Base-by-base conservation (phyloP, 2,888 invertebrate species). In the Watsonalla binaria region DNA sequence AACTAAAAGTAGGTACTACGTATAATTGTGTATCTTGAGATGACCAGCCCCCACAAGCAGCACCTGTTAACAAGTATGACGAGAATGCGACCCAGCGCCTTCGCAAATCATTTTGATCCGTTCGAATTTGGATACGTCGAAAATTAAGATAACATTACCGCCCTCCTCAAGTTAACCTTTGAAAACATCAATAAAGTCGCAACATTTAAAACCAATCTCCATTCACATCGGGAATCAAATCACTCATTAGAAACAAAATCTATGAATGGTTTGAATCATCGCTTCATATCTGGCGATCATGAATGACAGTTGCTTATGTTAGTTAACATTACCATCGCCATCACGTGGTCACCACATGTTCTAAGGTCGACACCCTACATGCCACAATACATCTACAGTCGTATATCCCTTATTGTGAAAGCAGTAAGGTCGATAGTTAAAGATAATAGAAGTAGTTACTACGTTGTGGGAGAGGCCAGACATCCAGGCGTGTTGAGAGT, bases 301-400 rank as follows among this genome's bases (percentile, higher is more conserved):
- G 73, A 73, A 74, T 74, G 72, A 70, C 74, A 73, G 73, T 72
- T 58, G 55, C 15, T 58, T 51, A 58, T 59, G 57, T 60, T 57
- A 56, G 24, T 24, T 24, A 24, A 24, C 24, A 24, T 61, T 57
- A 56, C 55, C 53, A 52, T 47, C 58, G 57, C 51, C 61, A 54
- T 65, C 78, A 78, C 75, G 73, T 79, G 80, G 65, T 37, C 54
- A 52, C 66, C 80, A 79, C 61, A 79, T 80, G 80, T 60, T 54
- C 51, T 58, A 66, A 70, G 80, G 78, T 79, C 80, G 75, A 70
- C 79, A 78, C 68, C 79, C 80, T 78, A 62, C 64, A 37, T 14
- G 55, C 68, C 62, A 64, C 53, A 52, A 54, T 52, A 51, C 39
- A 47, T 51, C 51, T 54, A 46, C 63, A 52, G 14, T 7, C 6